Evolutionary conservation across 2,113 vertebrate species (phyloP).

Genomic region (Chitala chitala): DNA sequence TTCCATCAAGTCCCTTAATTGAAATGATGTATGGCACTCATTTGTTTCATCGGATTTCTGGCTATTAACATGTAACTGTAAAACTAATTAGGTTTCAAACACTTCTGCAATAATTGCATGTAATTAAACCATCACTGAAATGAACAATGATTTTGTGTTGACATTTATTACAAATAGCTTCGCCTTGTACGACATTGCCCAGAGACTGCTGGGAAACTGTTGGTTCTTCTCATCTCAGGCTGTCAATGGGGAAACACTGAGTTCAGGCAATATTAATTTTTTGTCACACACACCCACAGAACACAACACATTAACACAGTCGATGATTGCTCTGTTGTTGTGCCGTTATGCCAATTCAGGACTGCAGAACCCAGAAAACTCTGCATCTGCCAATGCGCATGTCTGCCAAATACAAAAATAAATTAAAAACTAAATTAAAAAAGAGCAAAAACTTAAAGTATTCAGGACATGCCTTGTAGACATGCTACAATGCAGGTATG

Average conservation of each 20-base stretch:
- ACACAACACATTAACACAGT: too few relatives aligned
- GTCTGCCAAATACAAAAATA: too few relatives aligned
- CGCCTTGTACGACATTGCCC: slow-evolving; percentile 56
- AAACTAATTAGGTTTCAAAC: slow-evolving; percentile 62
- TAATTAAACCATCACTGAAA: slow-evolving; percentile 65
- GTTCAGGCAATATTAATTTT: too few relatives aligned
- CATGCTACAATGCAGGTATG: too few relatives aligned
- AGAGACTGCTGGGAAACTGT: slow-evolving; percentile 15
- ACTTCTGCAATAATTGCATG: slow-evolving; percentile 64
- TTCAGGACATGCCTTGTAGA: too few relatives aligned
- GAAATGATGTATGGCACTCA: slow-evolving; percentile 66
- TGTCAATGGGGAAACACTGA: neutral
- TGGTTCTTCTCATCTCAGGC: neutral
- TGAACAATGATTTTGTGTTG: slow-evolving; percentile 52
- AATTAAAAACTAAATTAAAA: too few relatives aligned
- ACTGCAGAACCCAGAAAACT: too few relatives aligned
- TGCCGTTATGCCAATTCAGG: too few relatives aligned
- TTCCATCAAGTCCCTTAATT: slow-evolving; percentile 64
- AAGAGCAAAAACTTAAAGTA: too few relatives aligned
- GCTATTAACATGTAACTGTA: slow-evolving; percentile 67
- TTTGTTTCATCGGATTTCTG: slow-evolving; percentile 64
- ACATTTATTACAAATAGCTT: slow-evolving; percentile 62
- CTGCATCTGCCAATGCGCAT: too few relatives aligned
- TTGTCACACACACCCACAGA: too few relatives aligned
- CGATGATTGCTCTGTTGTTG: too few relatives aligned